Evolutionary conservation across 2,113 vertebrate genomes (phyloP).

Genomic region (Paradoxurus hermaphroditus): DNA sequence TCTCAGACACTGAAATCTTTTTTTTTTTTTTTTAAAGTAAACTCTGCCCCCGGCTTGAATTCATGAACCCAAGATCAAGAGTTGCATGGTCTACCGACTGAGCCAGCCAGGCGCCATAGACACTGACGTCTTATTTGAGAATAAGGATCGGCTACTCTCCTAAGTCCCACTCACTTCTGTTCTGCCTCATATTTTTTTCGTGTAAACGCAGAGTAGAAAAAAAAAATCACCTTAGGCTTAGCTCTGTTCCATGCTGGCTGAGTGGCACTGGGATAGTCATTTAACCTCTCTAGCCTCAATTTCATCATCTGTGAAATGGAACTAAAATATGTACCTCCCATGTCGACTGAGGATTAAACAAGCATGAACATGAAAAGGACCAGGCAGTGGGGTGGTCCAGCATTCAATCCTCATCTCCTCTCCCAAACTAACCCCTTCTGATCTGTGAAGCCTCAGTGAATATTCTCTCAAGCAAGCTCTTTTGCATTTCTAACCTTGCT

Average conservation of each 20-base stretch:
- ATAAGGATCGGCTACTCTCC: background rate
- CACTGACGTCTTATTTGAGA: conserved; percentile 4
- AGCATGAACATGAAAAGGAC: background rate
- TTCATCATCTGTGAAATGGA: background rate
- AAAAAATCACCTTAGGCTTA: background rate
- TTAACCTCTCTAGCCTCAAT: background rate
- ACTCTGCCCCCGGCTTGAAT: background rate
- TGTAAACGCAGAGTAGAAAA: background rate
- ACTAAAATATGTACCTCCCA: background rate
- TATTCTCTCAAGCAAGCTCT: background rate
- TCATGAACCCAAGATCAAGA: background rate
- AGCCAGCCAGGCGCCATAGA: background rate
- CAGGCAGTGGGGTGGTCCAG: background rate
- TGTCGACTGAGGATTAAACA: background rate
- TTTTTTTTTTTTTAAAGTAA: background rate
- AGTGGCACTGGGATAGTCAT: background rate
- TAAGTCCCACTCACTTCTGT: background rate
- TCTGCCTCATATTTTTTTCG: background rate
- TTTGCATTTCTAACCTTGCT: background rate
- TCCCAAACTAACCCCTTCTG: background rate
- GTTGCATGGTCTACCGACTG: background rate
- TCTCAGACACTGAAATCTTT: background rate
- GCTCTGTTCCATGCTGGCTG: background rate
- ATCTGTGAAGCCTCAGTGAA: background rate
- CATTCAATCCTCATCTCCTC: background rate